Evolutionary conservation across 1,140 invertebrate species (phyloP).

Genomic region (Leptopilina boulardi): DNA sequence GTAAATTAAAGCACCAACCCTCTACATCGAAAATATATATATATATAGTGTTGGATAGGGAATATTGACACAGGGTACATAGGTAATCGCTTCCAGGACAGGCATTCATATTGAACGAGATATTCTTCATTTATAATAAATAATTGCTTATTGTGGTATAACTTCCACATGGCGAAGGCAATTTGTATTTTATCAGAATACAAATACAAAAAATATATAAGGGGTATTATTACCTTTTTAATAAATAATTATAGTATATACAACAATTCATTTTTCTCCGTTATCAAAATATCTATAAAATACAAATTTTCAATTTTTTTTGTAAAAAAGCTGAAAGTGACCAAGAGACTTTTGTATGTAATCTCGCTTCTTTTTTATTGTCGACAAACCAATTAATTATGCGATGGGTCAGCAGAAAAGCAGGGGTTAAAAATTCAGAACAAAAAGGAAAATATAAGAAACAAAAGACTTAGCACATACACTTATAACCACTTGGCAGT

Average conservation of each 20-base stretch:
- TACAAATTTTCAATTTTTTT: no score
- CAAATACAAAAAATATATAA: no score
- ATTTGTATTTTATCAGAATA: not conserved
- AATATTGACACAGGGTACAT: conserved; percentile 11
- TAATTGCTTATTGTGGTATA: conserved; percentile 6
- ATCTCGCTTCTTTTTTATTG: not conserved
- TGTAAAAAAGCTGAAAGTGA: no score
- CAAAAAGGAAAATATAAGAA: conserved; percentile 23
- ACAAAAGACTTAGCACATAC: no score
- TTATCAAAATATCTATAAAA: no score
- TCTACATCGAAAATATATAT: not conserved
- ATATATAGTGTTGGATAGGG: conserved; percentile 1
- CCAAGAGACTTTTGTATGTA: no score
- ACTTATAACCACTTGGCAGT: no score
- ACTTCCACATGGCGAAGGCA: not conserved
- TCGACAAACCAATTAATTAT: conserved; percentile 1
- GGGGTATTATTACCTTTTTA: no score
- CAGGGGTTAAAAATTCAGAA: not conserved
- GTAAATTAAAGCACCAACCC: conserved; percentile 19
- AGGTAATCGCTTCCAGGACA: conserved; percentile 17
- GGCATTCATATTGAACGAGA: conserved; percentile 21
- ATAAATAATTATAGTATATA: no score
- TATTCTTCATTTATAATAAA: not conserved
- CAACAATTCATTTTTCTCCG: no score
- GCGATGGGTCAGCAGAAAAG: not conserved